Base-by-base conservation (phyloP, 2,113 vertebrate species). In the Scolopax mira region DNA sequence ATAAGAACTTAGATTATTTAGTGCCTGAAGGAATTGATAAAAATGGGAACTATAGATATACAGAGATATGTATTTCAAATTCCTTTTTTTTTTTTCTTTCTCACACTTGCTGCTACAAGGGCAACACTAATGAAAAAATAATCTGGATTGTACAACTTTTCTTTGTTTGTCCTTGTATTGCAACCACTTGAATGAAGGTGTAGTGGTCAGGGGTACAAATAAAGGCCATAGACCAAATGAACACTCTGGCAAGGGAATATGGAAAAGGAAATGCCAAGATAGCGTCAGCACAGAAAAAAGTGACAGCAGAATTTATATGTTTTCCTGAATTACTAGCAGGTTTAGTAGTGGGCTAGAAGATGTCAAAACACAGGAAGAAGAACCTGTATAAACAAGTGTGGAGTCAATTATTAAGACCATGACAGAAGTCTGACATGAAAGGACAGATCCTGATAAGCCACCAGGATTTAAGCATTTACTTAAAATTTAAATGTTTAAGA, bases 361-460 rank as follows among this genome's bases (percentile, higher is more conserved):
- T 54, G 31, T 85, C 92, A 95, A 95, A 96, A 93, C 88, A 90
- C 94, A 91, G 90, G 82, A 97, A 95, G 92, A 83, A 90, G 58
- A 75, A 82, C 69, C 79, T 58, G 64, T 42, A 49, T 88, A 95
- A 95, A 95, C 90, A 95, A 90, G 42, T 8, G 18, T 73, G 46
- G 33, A 93, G 71, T 92, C 64, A 93, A 48, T 92, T 88, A 90
- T 66, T 61, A 70, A 82, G 72, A 62, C 28, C 22, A 33, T 22
- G 85, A 70, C 58, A 82, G 57, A 82, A 80, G 37, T 51, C 79
- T 54, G 39, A 88, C 79, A 90, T 54, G 67, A 83, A 85, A 91
- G 64, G n/a, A 88, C 22, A 82, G 62, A 37, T 64, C 27, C 48
- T 48, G 42, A 24, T 70, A 8, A 87, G 5, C 24, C n/a, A 72